Base-by-base conservation (phyloP, 2,113 vertebrate species). In the Rattus rattus region DNA sequence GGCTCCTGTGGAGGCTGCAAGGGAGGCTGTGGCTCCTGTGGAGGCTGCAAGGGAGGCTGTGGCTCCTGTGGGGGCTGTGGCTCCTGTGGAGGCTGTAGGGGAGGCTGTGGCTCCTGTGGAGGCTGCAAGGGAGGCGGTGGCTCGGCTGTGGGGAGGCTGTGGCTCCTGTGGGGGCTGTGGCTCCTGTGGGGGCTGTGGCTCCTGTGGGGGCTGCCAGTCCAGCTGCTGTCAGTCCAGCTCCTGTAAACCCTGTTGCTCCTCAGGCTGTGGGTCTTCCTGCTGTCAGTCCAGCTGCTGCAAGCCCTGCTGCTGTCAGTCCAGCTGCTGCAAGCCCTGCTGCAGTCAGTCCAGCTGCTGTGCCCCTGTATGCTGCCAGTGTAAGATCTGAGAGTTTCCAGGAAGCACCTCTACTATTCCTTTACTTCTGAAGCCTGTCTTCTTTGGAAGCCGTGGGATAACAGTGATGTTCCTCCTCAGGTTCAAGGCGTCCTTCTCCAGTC, bases 291-390 rank as follows among this genome's bases (percentile, higher is more conserved):
- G 86, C 33, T 83, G 86, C 5, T 94, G 85, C n/a, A 76, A 79
- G 4, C 59, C 70, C 59, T 95, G 81, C 79, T 77, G 81, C 22
- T 86, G 59, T 2, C 56, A 33, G 33, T 87, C 69, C 80, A 85
- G 54, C 69, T 91, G 90, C 9, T 94, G 85, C 49, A 75, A 77
- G 7, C 43, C 70, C 36, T 91, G 80, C 49, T 77, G 63, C 24
- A 54, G 30, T 2, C 52, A 30, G n/a, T 80, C 72, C 72, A 67
- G 59, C 73, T 83, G 91, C 39, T 94, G 93, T 54, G 67, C 6
- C 43, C 93, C 93, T 17, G 77, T 90, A 43, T 94, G 95, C 88
- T 96, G 92, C 59, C 93, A 88, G 52, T 88, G 86, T 13, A 88
- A 88, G 86, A 70, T 72, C 67, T 70, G 33, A 72, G 16, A 7